Base-by-base conservation (phyloP, 2,797 vertebrate species). In the Chaenodraco wilsoni region DNA sequence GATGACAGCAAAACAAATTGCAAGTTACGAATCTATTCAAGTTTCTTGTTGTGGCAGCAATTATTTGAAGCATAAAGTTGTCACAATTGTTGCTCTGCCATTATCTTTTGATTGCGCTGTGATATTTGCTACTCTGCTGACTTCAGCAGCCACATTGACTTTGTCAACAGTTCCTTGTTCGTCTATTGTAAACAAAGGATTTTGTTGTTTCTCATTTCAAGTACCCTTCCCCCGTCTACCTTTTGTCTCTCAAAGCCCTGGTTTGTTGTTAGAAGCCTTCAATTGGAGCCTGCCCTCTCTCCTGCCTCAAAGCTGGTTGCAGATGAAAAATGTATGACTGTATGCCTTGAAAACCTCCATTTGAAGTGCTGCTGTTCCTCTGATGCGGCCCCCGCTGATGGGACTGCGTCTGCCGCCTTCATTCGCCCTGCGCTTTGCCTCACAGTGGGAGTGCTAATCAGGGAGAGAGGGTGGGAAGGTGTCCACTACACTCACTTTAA, bases 321-420 rank as follows among this genome's bases (percentile, higher is more conserved):
- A 76, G 88, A 96, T 96, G 93, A 96, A 96, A 96, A 93, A 95
- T 95, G 90, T 91, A 96, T 95, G 94, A 92, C 90, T 89, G 82
- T 88, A 86, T 90, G 91, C 88, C 91, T 92, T 90, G 87, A 92
- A 91, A 91, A 89, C 76, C 91, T 85, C 91, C 86, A 93, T 94
- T 94, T 95, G 94, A 95, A 94, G 92, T 93, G 87, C 84, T 89
- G 86, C 83, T 77, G 86, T 74, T 89, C 87, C 83, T 94, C 92
- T 93, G 93, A 94, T 90, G 93, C 90, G 88, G 88, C 84, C 90
- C 88, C 87, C 76, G 86, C 89, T 92, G 92, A 94, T 87, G 88
- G 85, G 82, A 79, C 90, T 80, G 90, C 69, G 81, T 88, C 88
- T 88, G 88, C 84, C 51, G 72, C 77, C 88, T 87, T 76, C 89